These are phyloP conservation scores for Chromis chromis DNA, from an alignment of 2,797 vertebrate species.

Conservation along the genomic window DNA sequence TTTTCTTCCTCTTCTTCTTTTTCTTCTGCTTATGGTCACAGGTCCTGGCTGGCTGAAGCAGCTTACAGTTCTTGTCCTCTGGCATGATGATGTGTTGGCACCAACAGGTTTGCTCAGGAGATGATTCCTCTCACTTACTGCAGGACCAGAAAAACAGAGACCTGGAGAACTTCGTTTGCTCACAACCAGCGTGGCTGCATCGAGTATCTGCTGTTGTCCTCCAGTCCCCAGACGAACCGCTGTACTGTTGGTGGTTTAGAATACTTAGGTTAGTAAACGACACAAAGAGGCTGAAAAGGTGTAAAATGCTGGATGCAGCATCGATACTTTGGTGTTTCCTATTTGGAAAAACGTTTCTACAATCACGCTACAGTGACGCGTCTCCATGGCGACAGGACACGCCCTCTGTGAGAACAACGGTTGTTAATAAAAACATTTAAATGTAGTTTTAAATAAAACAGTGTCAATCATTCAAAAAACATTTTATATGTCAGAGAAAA, in stretches of 20 bases:
- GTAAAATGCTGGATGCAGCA: too few species aligned
- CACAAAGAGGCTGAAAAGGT: background rate
- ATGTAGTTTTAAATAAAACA: too few species aligned
- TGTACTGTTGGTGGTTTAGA: background rate
- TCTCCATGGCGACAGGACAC: conserved; percentile 64
- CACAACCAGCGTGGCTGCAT: background rate
- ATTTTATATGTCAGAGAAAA: too few species aligned
- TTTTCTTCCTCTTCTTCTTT: conserved; percentile 56
- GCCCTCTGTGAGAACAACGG: background rate
- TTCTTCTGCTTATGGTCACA: conserved; percentile 43
- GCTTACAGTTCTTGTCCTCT: conserved; percentile 20
- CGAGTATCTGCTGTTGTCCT: background rate
- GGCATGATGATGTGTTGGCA: conserved; percentile 33
- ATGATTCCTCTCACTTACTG: background rate
- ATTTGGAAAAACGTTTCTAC: conserved; percentile 7
- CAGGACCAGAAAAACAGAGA: background rate
- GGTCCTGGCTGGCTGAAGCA: conserved; percentile 5
- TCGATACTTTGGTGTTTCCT: background rate
- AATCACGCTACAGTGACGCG: conserved; percentile 45
- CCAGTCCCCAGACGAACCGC: background rate
- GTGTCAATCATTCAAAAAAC: too few species aligned
- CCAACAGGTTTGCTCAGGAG: background rate
- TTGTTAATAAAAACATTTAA: background rate
- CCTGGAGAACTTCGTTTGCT: background rate
- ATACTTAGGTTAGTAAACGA: background rate